These are phyloP conservation scores for Augiades crinisus DNA, from an alignment of 2,888 invertebrate genomes.

Conservation along the genomic window DNA sequence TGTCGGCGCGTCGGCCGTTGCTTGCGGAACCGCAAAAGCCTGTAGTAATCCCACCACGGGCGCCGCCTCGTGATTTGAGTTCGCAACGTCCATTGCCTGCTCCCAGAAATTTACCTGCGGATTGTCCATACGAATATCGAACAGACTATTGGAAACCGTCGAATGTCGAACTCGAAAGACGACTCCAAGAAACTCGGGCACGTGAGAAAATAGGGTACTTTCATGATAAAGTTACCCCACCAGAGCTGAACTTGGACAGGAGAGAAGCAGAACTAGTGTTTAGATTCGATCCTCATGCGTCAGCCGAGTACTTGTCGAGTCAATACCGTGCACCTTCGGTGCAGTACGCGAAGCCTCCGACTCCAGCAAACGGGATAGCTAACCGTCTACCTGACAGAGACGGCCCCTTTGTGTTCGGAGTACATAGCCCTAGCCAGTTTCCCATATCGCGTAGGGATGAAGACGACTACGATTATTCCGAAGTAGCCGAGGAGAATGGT, in stretches of 20 bases:
- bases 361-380: conserved; percentile 68
- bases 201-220: conserved; percentile 75
- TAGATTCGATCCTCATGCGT: conserved; percentile 72
- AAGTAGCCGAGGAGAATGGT: conserved; percentile 67
- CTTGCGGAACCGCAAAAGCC: conserved; percentile 75
- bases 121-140: conserved; percentile 59
- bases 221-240: conserved; percentile 70
- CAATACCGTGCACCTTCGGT: conserved; percentile 69
- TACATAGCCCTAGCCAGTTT: conserved; percentile 79
- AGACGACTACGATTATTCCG: conserved; percentile 75
- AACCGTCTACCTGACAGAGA: conserved; percentile 69
- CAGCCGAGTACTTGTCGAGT: conserved; percentile 67
- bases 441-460: conserved; percentile 61
- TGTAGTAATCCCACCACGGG: conserved; percentile 67
- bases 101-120: conserved; percentile 52
- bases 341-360: conserved; percentile 70
- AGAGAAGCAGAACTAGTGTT: conserved; percentile 74
- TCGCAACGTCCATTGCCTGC: conserved; percentile 61
- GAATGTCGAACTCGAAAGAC: conserved; percentile 72
- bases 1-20: conserved; percentile 75
- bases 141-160: conserved; percentile 74
- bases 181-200: conserved; percentile 65
- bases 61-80: conserved; percentile 68
- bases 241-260: conserved; percentile 68
- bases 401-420: conserved; percentile 84